Percentiles rank a stretch among this genome's conserved stretches.
Conservation (phyloP, 2,888 invertebrate species). For the Cheilosia scutellata region DNA sequence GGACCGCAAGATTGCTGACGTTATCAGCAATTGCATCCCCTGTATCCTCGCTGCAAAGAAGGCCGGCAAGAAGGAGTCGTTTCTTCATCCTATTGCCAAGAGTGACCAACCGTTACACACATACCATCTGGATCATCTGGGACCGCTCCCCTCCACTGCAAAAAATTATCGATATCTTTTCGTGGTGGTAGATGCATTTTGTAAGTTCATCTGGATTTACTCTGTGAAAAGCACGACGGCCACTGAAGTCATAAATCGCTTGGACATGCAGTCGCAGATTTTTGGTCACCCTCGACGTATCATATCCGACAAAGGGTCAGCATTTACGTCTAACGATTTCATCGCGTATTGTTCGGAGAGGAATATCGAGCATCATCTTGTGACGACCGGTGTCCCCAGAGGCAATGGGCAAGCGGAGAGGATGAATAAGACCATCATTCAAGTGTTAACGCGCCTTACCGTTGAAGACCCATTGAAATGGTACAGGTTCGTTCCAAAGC, state of each 20-base stretch:
- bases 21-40: slow-evolving; percentile 60
- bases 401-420: slow-evolving; percentile 60
- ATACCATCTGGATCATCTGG: slow-evolving; percentile 80
- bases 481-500: slow-evolving; percentile 31
- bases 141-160: slow-evolving; percentile 78
- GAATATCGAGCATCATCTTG: slow-evolving; percentile 28
- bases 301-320: slow-evolving; percentile 80
- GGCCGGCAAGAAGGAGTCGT: slow-evolving; percentile 79
- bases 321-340: slow-evolving; percentile 81
- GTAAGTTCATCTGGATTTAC: slow-evolving; percentile 80
- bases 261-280: slow-evolving; percentile 77
- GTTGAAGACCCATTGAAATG: slow-evolving; percentile 61
- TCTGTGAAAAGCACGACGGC: slow-evolving; percentile 78
- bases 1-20: slow-evolving; percentile 22
- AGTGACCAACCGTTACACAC: slow-evolving; percentile 78
- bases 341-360: slow-evolving; percentile 26
- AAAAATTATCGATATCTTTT: slow-evolving; percentile 80
- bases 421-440: slow-evolving; percentile 31
- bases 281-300: slow-evolving; percentile 81
- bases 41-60: slow-evolving; percentile 64
- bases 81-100: slow-evolving; percentile 79
- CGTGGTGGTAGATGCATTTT: slow-evolving; percentile 79
- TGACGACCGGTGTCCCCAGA: slow-evolving; percentile 37
- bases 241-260: slow-evolving; percentile 78
- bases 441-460: slow-evolving; percentile 56